These are phyloP conservation scores for Desmophyllum pertusum DNA, from an alignment of 92 coral and sea anemone species.

Conservation along the genomic window DNA sequence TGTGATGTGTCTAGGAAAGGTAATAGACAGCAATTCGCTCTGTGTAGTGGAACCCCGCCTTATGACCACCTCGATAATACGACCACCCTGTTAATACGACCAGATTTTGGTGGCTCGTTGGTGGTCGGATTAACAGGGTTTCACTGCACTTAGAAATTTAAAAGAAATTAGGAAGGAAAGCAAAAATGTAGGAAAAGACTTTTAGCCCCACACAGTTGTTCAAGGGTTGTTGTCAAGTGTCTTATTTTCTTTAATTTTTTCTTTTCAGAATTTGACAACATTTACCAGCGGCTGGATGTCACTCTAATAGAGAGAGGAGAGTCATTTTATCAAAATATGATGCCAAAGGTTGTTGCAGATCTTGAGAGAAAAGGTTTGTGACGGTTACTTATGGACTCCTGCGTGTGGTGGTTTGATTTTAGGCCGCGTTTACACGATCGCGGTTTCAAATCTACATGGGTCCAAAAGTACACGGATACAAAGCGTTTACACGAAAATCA, in stretches of 20 bases:
- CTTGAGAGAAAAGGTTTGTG: constrained; percentile 84
- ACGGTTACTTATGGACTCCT: background rate
- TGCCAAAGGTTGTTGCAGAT: constrained; percentile 79
- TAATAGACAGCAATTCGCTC: background rate
- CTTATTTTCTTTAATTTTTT: background rate
- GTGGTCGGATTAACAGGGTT: too few relatives aligned
- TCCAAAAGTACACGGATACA: too few relatives aligned
- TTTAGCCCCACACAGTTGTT: too few relatives aligned
- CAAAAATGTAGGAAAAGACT: background rate
- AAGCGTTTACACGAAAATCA: too few relatives aligned
- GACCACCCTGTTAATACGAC: too few relatives aligned
- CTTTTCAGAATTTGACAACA: constrained; percentile 85
- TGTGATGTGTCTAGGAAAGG: constrained; percentile 96
- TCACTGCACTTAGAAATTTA: too few relatives aligned
- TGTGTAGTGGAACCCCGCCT: background rate
- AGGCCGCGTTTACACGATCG: too few relatives aligned
- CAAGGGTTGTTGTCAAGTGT: background rate
- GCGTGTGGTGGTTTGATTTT: too few relatives aligned
- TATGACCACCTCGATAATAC: too few relatives aligned
- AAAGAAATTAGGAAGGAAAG: background rate
- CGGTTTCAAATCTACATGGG: too few relatives aligned
- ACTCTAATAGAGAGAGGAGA: constrained; percentile 93
- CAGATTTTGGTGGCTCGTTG: too few relatives aligned
- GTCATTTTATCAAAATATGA: constrained; percentile 90
- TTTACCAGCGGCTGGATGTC: constrained; percentile 85